These are phyloP conservation scores for Ctenomys sociabilis DNA, from an alignment of 2,113 vertebrate genomes.

Conservation along the genomic window DNA sequence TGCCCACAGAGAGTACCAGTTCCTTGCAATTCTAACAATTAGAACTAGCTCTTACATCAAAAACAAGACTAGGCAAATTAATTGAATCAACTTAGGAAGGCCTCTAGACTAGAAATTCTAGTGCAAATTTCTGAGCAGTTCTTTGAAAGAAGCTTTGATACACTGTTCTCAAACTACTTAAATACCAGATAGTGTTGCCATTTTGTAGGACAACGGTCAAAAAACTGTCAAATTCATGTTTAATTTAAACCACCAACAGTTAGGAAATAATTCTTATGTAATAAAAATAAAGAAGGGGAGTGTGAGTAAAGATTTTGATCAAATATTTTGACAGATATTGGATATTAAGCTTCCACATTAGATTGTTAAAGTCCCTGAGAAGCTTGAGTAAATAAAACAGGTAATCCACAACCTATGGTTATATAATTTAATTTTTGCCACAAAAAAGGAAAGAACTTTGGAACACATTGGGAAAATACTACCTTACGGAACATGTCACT, in stretches of 20 bases:
- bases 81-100: background rate
- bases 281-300: background rate
- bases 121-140: background rate
- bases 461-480: slow-evolving; percentile 9
- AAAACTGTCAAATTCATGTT: background rate
- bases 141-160: background rate
- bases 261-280: background rate
- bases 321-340: background rate
- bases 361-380: background rate
- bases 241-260: background rate
- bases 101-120: background rate
- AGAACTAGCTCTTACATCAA: background rate
- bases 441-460: background rate
- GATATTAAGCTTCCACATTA: background rate
- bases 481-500: background rate
- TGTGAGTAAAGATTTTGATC: background rate
- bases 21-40: background rate
- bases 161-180: background rate
- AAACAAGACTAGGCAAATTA: background rate
- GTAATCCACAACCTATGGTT: slow-evolving; percentile 6
- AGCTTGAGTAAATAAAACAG: background rate
- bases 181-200: background rate
- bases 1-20: rapidly evolving
- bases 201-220: background rate
- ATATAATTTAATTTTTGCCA: background rate